Evolutionary conservation across 2,888 invertebrate genomes (phyloP), one percentile per base, ranked within the genome.

Genomic region (Pyrgus malvae): DNA sequence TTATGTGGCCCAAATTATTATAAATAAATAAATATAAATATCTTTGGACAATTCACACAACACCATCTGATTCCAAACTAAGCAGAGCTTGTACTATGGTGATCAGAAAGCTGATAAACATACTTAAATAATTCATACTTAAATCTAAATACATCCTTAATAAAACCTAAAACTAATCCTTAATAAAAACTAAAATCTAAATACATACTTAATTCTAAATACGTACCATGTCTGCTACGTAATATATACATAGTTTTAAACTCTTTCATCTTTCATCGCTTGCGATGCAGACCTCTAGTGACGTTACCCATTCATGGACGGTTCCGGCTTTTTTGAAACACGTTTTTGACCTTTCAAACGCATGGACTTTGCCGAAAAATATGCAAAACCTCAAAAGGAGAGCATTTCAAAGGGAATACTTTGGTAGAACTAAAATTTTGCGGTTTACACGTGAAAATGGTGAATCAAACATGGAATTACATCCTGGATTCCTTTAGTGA

Each of bases 391-490:
- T 49, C 48, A 49, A 49, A 40, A 49, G 35, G 50, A 42, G 37
- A 5, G 42, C 27, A 19, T 51, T 37, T 51, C 23, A 51, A 51
- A 51, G 50, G 42, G 50, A 51, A 51, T 51, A 51, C 42, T 50
- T 49, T 50, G 17, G 31, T 17, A 42, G 42, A 42, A 42, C 42
- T 42, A 35, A 50, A 50, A 50, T 42, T 50, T 50, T 42, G 50
- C 50, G 50, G 50, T 35, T 33, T 29, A 29, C 41, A 48, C 40
- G 17, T 35, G 42, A 42, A 50, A 42, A 50, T 35, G 31, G 23
- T 25, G 50, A 33, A 42, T 50, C 42, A 50, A 50, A 50, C 42
- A 42, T 50, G 11, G 42, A 33, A 33, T 42, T 42, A 33, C 33
- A 50, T 50, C 14, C 14, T 16, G 31, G 37, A 48, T 48, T 48